Base-by-base conservation (phyloP, 1,140 invertebrate species). In the Cotesia glomerata region DNA sequence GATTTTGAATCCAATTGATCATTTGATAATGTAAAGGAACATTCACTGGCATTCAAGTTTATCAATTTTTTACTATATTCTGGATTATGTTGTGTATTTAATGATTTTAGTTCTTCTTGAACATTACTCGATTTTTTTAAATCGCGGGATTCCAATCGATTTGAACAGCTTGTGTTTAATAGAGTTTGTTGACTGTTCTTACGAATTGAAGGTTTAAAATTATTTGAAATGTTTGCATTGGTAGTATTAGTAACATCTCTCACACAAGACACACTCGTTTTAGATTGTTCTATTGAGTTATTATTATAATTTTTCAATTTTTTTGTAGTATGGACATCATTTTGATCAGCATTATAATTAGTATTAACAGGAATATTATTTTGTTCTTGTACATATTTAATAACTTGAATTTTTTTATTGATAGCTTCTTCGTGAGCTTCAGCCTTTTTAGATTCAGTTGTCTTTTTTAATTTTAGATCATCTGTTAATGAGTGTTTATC, bases 321-420 rank as follows among this genome's bases (percentile, higher is more conserved):
- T 78, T 83, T 18, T 77, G 63, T 70, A 73, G 63, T 34, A 54
- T 65, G 72, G 13, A 56, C 51, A 7, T 85, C 82, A 35, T 68
- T 81, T 2, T 76, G 66, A 76, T 76, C 78, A 51, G 70, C 69
- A 61, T 56, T 75, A 71, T 76, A 76, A 75, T 75, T 76, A 34
- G 73, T 77, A 35, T 73, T 79, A 26, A 69, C n/a, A 72, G 35
- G 59, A 63, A 77, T 68, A 73, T 76, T 74, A 77, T 77, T 67
- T 76, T 69, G 65, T 45, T 86, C 85, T 34, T 86, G 82, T 5
- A 86, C 84, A 45, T 86, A 86, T 64, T 86, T 86, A 16, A 81
- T 80, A 8, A 86, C 82, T 51, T 83, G 82, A 2, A 84, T 81
- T 36, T 82, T 84, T 54, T 85, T 86, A 64, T 79, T 86, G 11